These are phyloP conservation scores for Oligia strigilis DNA, from an alignment of 2,888 invertebrate species.

Conservation along the genomic window DNA sequence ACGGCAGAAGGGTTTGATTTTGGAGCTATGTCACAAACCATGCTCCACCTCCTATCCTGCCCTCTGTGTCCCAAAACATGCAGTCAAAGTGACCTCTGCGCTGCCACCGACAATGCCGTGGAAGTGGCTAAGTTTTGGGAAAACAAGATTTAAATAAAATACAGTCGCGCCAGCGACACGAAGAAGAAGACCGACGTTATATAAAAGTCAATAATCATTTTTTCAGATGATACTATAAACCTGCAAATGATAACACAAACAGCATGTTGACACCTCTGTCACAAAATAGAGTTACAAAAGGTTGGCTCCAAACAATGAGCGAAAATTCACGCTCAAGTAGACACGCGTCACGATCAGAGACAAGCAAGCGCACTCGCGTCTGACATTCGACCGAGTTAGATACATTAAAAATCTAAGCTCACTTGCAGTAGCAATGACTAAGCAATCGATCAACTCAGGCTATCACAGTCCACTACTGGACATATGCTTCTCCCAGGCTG, in stretches of 20 bases:
- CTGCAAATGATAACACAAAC: conserved; percentile 15
- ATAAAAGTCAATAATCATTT: conserved; percentile 5
- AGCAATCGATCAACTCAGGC: background rate
- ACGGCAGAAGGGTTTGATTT: too few species aligned
- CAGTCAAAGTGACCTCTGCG: too few species aligned
- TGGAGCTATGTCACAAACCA: too few species aligned
- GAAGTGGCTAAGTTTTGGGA: too few species aligned
- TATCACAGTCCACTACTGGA: background rate
- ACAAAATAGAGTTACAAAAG: background rate
- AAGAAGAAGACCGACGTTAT: background rate
- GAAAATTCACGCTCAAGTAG: background rate
- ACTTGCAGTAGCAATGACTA: background rate
- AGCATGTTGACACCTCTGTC: conserved; percentile 7
- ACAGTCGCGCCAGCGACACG: too few species aligned
- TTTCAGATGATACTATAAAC: conserved; percentile 7
- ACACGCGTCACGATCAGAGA: background rate
- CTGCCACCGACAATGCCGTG: too few species aligned
- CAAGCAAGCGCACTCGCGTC: background rate
- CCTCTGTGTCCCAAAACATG: too few species aligned
- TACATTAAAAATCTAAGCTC: background rate
- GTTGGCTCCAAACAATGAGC: background rate
- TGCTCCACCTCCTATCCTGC: too few species aligned
- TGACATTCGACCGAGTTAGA: too few species aligned
- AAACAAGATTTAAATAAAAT: too few species aligned
- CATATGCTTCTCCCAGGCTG: too few species aligned